phyloP scores from a whole-genome alignment of 2,113 vertebrate species.

The Nibea coibor region DNA sequence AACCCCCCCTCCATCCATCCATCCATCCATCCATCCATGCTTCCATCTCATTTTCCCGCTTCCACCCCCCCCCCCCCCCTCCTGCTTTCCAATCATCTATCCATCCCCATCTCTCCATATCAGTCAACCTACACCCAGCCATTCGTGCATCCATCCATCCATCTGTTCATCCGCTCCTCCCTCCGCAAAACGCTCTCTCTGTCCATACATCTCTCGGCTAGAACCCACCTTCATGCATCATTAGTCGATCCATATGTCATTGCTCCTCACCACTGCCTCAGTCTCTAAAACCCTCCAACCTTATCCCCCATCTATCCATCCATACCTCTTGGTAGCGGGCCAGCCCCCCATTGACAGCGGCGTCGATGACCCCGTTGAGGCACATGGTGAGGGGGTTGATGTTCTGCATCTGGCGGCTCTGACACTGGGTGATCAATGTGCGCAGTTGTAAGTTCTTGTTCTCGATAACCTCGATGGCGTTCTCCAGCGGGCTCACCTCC shows the following conservation, averaged over 20 bases:
- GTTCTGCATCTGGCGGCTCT: slow-evolving; percentile 96
- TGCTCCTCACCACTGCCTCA: slow-evolving; percentile 19
- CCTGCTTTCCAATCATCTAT: slow-evolving; percentile 33
- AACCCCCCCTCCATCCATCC: slow-evolving; percentile 1
- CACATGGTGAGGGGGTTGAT: slow-evolving; percentile 99
- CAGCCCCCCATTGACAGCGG: slow-evolving; percentile 97
- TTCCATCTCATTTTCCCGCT: slow-evolving; percentile 43
- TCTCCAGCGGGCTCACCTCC: slow-evolving; percentile 98
- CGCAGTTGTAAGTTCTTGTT: slow-evolving; percentile 97
- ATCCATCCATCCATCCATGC: slow-evolving; percentile 6
- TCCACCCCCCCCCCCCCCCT: slow-evolving; percentile 8
- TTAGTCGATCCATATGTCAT: slow-evolving; percentile 68
- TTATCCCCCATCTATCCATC: slow-evolving; percentile 39
- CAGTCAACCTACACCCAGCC: slow-evolving; percentile 27
- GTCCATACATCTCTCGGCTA: slow-evolving; percentile 41
- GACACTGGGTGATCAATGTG: slow-evolving; percentile 95
- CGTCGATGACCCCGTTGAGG: slow-evolving; percentile 98
- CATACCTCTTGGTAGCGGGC: slow-evolving; percentile 97
- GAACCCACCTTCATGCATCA: slow-evolving; percentile 74
- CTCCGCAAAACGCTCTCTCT: slow-evolving; percentile 13
- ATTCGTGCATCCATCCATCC: slow-evolving; percentile 49
- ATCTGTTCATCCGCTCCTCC: slow-evolving; percentile 25
- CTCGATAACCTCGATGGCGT: slow-evolving; percentile 97
- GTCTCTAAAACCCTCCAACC: slow-evolving; percentile 50
- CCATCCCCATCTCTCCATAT: slow-evolving; percentile 17